Conservation (phyloP, 2,113 vertebrate species). For the Pao palembangensis region DNA sequence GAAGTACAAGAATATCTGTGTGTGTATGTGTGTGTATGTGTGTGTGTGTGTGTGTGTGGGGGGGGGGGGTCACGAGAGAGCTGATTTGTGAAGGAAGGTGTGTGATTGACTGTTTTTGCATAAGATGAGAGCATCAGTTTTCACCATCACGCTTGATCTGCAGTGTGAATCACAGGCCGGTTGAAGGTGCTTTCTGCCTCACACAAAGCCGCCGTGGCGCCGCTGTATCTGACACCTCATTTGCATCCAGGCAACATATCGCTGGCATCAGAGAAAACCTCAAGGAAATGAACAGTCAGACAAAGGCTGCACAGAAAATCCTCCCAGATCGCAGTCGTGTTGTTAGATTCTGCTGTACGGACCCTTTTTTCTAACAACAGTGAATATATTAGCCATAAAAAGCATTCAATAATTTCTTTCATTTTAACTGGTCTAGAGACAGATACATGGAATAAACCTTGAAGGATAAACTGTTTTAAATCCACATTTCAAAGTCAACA, state of each 20-base stretch:
- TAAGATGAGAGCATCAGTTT: slow-evolving; percentile 41
- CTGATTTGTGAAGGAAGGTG: slow-evolving; percentile 37
- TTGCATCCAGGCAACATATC: slow-evolving; percentile 49
- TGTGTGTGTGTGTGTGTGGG: not conserved
- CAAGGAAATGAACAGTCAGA: slow-evolving; percentile 44
- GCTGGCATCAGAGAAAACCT: slow-evolving; percentile 35
- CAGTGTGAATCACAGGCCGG: slow-evolving; percentile 46
- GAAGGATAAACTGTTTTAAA: not conserved
- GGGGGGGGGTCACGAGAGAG: slow-evolving; percentile 3
- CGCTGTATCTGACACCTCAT: slow-evolving; percentile 53
- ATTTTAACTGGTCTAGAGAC: not conserved
- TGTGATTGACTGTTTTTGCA: slow-evolving; percentile 31
- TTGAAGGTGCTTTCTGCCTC: slow-evolving; percentile 25
- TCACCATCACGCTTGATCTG: slow-evolving; percentile 57
- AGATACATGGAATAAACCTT: not conserved
- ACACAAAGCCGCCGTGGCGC: slow-evolving; percentile 14
- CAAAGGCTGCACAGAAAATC: slow-evolving; percentile 33
- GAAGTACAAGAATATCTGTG: too few relatives aligned
- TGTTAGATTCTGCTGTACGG: slow-evolving; percentile 27
- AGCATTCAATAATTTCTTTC: not conserved
- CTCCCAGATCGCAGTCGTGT: not conserved
- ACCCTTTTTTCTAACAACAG: not conserved
- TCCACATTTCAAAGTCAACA: slow-evolving; percentile 3
- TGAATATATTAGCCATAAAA: not conserved
- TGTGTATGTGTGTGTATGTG: not conserved